These are phyloP conservation scores for Stenotaenia linearis DNA, from an alignment of 2,888 invertebrate species.

Conservation along the genomic window DNA sequence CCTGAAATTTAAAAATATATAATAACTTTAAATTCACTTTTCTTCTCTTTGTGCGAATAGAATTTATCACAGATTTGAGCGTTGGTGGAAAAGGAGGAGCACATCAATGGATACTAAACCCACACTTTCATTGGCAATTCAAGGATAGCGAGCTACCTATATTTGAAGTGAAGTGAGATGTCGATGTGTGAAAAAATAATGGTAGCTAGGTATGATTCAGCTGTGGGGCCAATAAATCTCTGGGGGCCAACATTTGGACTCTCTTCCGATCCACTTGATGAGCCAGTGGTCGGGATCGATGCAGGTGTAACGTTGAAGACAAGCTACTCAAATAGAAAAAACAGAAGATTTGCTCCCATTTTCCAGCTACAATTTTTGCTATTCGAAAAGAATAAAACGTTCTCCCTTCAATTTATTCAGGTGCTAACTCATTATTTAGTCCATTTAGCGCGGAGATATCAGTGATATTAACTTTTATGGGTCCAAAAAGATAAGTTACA, in stretches of 20 bases:
- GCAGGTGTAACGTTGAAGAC: neutral
- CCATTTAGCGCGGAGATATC: no score
- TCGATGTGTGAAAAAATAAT: constrained; percentile 16
- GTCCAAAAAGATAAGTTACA: no score
- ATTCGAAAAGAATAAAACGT: neutral
- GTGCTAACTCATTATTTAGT: no score
- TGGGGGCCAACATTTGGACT: constrained; percentile 6
- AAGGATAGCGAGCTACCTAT: neutral
- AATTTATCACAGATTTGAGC: neutral
- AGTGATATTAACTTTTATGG: no score
- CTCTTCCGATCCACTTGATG: constrained; percentile 11
- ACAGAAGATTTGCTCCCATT: neutral
- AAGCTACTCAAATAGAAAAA: neutral
- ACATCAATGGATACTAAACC: constrained; percentile 2
- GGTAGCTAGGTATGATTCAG: constrained; percentile 8
- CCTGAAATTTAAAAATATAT: neutral
- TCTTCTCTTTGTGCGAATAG: neutral
- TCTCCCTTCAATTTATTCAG: neutral
- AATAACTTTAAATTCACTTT: neutral
- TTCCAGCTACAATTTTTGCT: neutral
- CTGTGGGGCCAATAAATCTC: constrained; percentile 9
- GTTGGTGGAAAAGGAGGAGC: neutral
- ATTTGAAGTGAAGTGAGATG: constrained; percentile 10
- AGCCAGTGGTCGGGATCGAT: neutral
- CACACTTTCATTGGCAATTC: neutral